These are phyloP conservation scores for Amblyraja radiata DNA, from an alignment of 2,797 vertebrate genomes.

Conservation along the genomic window DNA sequence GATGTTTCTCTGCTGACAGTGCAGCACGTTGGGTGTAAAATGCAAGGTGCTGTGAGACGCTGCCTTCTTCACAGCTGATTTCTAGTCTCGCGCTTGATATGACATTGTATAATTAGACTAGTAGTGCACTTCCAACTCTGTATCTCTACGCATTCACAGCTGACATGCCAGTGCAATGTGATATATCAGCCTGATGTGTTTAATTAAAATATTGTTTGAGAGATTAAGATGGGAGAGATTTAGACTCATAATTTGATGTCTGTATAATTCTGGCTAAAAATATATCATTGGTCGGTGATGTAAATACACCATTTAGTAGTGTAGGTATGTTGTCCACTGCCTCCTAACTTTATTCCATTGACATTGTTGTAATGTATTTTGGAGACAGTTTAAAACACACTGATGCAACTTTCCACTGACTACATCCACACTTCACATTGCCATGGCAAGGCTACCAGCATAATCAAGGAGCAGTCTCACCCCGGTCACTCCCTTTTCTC, in stretches of 20 bases:
- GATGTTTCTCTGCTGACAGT: background rate
- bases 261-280: background rate
- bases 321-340: too few relatives aligned
- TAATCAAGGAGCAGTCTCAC: too few relatives aligned
- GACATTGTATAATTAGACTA: background rate
- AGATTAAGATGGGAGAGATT: background rate
- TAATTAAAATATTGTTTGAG: background rate
- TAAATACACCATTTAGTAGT: too few relatives aligned
- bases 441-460: too few relatives aligned
- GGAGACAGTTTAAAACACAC: too few relatives aligned
- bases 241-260: background rate
- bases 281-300: too few relatives aligned
- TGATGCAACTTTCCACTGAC: too few relatives aligned
- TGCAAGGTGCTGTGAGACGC: background rate
- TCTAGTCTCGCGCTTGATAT: background rate
- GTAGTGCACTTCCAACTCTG: background rate
- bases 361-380: too few relatives aligned
- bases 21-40: background rate
- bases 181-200: background rate
- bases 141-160: background rate
- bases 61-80: background rate
- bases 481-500: too few relatives aligned
- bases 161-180: background rate
- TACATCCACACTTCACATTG: too few relatives aligned
- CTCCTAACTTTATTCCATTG: too few relatives aligned